Conservation (phyloP, 2,113 vertebrate species). For the Sylvia atricapilla region DNA sequence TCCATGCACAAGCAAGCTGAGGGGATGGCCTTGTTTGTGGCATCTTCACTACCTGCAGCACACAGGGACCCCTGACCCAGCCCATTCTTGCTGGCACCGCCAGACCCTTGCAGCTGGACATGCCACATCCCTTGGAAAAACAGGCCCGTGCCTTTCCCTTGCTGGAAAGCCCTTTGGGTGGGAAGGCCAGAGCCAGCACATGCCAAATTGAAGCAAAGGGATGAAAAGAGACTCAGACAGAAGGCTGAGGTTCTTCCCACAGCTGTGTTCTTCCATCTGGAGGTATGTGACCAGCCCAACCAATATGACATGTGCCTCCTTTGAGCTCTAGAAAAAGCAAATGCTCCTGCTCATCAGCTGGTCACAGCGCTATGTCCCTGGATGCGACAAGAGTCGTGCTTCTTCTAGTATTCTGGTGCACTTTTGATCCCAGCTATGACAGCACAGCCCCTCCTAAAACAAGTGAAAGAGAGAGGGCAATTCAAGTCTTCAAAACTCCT, state of each 20-base stretch:
- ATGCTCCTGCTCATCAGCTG: neutral
- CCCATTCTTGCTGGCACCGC: accelerated
- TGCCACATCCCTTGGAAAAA: neutral
- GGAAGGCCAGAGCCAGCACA: neutral
- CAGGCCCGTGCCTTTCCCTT: neutral
- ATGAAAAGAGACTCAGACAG: neutral
- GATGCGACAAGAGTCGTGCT: neutral
- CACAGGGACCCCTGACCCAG: neutral
- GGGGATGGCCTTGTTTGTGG: neutral
- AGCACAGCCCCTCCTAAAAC: neutral
- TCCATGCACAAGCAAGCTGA: accelerated
- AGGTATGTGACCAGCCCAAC: neutral
- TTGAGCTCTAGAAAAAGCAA: neutral
- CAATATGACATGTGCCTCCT: neutral
- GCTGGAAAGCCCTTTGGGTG: neutral
- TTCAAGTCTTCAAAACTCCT: neutral
- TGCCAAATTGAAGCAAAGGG: accelerated
- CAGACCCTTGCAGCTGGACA: neutral
- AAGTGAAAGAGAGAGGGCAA: neutral
- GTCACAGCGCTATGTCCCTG: neutral
- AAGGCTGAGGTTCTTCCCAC: neutral
- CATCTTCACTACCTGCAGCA: neutral
- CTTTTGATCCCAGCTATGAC: neutral
- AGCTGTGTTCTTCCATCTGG: neutral
- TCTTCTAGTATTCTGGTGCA: neutral